Evolutionary conservation across 2,113 vertebrate genomes (phyloP).

Genomic region (Phaethornis superciliosus): DNA sequence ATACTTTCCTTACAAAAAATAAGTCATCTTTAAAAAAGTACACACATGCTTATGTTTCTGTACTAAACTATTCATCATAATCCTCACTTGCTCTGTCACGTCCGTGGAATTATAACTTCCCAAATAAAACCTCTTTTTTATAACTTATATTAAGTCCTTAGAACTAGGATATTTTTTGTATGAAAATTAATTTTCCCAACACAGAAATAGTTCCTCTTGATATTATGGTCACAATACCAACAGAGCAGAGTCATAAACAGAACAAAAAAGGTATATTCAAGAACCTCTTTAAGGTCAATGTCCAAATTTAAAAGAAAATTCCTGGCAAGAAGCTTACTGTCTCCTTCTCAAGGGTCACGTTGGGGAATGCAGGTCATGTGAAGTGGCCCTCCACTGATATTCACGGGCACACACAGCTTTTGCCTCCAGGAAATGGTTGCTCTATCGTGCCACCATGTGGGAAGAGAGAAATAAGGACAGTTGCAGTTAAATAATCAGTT

Average conservation of each 20-base stretch:
- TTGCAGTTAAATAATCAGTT: accelerated
- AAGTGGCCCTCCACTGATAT: background rate
- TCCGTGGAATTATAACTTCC: accelerated
- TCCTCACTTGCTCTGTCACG: background rate
- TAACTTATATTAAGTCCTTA: background rate
- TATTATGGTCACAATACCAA: background rate
- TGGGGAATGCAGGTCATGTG: background rate
- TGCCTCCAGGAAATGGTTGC: background rate
- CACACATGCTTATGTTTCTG: background rate
- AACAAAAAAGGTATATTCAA: background rate
- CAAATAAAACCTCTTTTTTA: background rate
- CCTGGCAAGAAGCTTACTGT: background rate
- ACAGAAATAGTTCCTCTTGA: background rate
- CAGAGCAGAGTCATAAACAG: background rate
- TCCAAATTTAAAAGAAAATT: background rate
- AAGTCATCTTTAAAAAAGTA: background rate
- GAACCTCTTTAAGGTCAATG: background rate
- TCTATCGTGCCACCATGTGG: background rate
- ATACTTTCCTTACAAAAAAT: background rate
- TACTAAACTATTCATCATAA: background rate
- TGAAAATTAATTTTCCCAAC: background rate
- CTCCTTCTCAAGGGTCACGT: background rate
- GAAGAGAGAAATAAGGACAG: background rate
- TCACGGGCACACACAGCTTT: accelerated
- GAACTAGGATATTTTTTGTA: background rate